Evolutionary conservation across 2,888 invertebrate genomes (phyloP), one percentile per base, ranked within the genome.

Genomic region (Odontocerum albicorne): DNA sequence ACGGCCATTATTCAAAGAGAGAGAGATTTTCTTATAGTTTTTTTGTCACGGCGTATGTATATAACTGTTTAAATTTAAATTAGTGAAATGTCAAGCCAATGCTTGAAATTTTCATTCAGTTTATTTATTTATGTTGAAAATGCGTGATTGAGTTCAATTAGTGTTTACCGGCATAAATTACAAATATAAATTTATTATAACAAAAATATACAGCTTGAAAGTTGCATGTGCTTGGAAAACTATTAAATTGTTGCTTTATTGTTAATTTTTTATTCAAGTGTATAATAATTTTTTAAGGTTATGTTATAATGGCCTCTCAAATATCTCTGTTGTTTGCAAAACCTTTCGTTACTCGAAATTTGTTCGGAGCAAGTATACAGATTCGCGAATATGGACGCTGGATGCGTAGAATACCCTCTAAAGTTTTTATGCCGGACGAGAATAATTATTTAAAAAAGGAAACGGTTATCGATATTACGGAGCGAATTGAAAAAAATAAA

Each of bases 351-450:
- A 17, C 36, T 10, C 22, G 16, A 17, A 51, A 36, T 36, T 31
- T 12, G 2, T 16, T 27, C 2, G 19, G 8, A n/a, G 6, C 50
- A 50, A 21, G 36, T 46, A 21, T 10, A 40, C 8, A n/a, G n/a
- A 4, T 3, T 15, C 13, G 49, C 21, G 21, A 51, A 61, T 65
- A 68, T 44, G 63, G 68, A 8, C 73, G 80, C 63, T 83, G 81
- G 80, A 61, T 68, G 57, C 77, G 78, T 63, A 77, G 85, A 50
- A 71, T 65, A 52, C 82, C 82, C 16, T 67, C 68, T 19, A 76
- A 73, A 63, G 76, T 83, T 35, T 63, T 78, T 21, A 70, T 82
- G 46, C 77, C 82, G 12, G 77, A 79, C 60, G 70, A 71, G 61
- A 67, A 71, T 59, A 62, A 63, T 8, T 65, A 55, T 49, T 65